Conservation (phyloP, 1,140 invertebrate species). For the Trialeurodes vaporariorum region DNA sequence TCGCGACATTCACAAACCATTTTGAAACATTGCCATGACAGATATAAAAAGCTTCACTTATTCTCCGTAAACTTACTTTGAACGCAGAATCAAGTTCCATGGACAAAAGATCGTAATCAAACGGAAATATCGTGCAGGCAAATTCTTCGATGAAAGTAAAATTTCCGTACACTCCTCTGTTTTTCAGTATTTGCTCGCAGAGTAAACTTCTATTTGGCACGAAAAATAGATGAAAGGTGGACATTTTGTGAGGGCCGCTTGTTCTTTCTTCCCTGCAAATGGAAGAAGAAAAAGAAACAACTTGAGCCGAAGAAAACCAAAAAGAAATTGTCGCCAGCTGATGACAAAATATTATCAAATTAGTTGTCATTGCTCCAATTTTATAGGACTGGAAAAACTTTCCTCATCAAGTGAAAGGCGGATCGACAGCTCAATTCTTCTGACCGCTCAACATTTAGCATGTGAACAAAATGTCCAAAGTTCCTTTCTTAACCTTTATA, state of each 20-base stretch:
- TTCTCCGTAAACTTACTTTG: slow-evolving; percentile 42
- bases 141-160: slow-evolving; percentile 74
- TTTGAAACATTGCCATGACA: no score
- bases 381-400: no score
- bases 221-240: slow-evolving; percentile 60
- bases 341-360: slow-evolving; percentile 25
- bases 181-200: slow-evolving; percentile 68
- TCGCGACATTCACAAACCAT: no score
- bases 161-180: slow-evolving; percentile 64
- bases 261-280: slow-evolving; percentile 34
- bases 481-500: no score
- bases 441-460: no score
- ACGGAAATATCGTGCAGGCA: slow-evolving; percentile 74
- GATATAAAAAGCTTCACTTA: no score
- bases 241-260: slow-evolving; percentile 28
- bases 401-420: no score
- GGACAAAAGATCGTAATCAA: slow-evolving; percentile 85
- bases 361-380: slow-evolving; percentile 43
- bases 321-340: not conserved
- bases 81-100: slow-evolving; percentile 78
- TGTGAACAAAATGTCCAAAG: no score
- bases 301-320: slow-evolving; percentile 4
- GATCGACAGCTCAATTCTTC: no score
- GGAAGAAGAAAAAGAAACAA: slow-evolving; percentile 6
- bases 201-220: slow-evolving; percentile 75